Conservation (phyloP, 2,888 invertebrate species). For the Lycaena phlaeas region DNA sequence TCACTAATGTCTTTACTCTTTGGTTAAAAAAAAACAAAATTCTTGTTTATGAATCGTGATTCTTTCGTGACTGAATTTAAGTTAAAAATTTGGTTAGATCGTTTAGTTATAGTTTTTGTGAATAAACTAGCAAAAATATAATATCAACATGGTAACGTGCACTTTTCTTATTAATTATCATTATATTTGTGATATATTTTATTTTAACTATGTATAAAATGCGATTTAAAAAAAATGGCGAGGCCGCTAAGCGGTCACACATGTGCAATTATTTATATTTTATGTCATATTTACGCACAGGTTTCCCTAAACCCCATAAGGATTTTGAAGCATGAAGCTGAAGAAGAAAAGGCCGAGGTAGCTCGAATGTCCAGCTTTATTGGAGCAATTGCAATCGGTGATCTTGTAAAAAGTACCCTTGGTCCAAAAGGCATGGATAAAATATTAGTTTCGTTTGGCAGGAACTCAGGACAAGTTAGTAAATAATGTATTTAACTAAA, state of each 20-base stretch:
- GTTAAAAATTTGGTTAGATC: background rate
- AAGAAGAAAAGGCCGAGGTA: slow-evolving; percentile 97
- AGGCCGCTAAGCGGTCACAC: slow-evolving; percentile 13
- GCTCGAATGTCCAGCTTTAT: slow-evolving; percentile 98
- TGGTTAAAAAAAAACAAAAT: no score
- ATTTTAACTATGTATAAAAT: background rate
- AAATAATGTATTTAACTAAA: background rate
- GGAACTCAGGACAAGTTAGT: slow-evolving; percentile 79
- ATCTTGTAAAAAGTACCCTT: slow-evolving; percentile 97
- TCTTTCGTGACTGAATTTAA: background rate
- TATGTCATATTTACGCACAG: slow-evolving; percentile 45
- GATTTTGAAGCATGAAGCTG: slow-evolving; percentile 95
- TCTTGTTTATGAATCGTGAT: no score
- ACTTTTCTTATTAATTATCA: background rate
- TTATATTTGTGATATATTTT: background rate
- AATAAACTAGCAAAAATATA: background rate
- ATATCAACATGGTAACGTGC: slow-evolving; percentile 15
- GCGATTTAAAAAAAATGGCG: background rate
- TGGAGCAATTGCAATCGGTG: slow-evolving; percentile 98
- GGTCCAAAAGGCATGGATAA: slow-evolving; percentile 99
- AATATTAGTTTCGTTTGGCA: slow-evolving; percentile 85
- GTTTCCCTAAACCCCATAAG: slow-evolving; percentile 93
- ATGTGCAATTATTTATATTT: slow-evolving; percentile 18
- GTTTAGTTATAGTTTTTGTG: background rate
- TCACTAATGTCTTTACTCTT: background rate